Base-by-base conservation (phyloP, 1,140 invertebrate species). In the Ruditapes philippinarum region DNA sequence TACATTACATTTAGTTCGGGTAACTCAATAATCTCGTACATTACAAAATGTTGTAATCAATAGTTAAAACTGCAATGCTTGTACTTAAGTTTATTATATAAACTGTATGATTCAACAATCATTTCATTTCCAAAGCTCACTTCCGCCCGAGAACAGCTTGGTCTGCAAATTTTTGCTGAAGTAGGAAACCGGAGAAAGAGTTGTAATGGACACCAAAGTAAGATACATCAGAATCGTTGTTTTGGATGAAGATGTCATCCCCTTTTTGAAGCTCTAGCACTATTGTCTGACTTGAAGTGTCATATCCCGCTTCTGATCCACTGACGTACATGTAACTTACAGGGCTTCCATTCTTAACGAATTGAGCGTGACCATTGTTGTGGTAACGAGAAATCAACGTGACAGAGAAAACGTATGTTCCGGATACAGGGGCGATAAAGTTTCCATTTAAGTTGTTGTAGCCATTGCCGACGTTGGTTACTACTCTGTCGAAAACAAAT, bases 361-460 rank as follows among this genome's bases (percentile, higher is more conserved):
- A 40, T n/a, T n/a, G 22, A 14, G 38, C 1, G 25, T 73, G 68
- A 19, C 1, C 12, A 5, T 40, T 38, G 1, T 22, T 2, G 68
- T 73, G 17, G 19, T 36, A 3, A 7, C 11, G 33, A 19, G 68
- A 36, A 4, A 31, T 65, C 62, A 73, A 19, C 19, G 38, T 73
- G 1, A 22, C 36, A 1, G 38, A 73, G 25, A 73, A 73, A 19
- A 73, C 38, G 19, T 38, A 73, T 3, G 36, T 73, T 25, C 80
- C 80, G 4, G 57, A 28, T 22, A 65, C n/a, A n/a, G 80, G 80
- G 22, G 80, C 80, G 28, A 65, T 25, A 28, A 62, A 82, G n/a
- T 25, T 68, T 11, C 80, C 80, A 14, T 14, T 45, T 5, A 7
- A 1, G 33, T 36, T 17, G 19, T 82, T 22, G 19, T 82, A 82